Conservation (phyloP, 2,888 invertebrate species). For the Calliphora vomitoria region DNA sequence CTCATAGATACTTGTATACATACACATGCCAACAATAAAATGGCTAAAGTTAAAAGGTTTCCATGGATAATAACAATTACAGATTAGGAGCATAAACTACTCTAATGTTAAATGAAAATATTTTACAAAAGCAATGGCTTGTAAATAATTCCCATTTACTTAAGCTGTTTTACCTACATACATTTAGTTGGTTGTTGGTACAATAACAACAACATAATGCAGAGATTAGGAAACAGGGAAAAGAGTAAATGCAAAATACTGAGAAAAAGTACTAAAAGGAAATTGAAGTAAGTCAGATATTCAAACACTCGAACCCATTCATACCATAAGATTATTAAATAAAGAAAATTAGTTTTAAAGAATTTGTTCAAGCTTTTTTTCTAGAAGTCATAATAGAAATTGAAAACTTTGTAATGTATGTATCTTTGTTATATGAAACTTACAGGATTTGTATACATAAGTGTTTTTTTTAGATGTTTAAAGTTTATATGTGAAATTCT, state of each 20-base stretch:
- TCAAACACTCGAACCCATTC: neutral
- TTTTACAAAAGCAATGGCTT: slow-evolving; percentile 70
- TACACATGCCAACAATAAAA: slow-evolving; percentile 8
- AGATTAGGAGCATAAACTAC: slow-evolving; percentile 69
- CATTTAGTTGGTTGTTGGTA: neutral
- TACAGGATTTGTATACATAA: too few relatives aligned
- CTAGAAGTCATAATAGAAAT: neutral
- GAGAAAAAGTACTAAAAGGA: neutral
- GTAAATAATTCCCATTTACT: slow-evolving; percentile 67
- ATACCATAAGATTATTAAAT: slow-evolving; percentile 5
- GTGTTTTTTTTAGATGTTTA: too few relatives aligned
- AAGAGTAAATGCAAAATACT: slow-evolving; percentile 6
- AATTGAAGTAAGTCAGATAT: slow-evolving; percentile 9
- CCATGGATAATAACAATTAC: slow-evolving; percentile 70
- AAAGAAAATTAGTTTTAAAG: slow-evolving; percentile 8
- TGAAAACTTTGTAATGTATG: neutral
- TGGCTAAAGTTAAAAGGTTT: slow-evolving; percentile 61
- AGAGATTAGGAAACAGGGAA: neutral
- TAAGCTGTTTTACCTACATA: slow-evolving; percentile 43
- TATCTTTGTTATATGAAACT: neutral
- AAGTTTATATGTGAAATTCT: too few relatives aligned
- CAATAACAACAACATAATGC: neutral
- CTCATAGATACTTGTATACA: neutral
- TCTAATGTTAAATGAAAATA: slow-evolving; percentile 55
- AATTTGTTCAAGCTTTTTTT: neutral